phyloP scores from a whole-genome alignment of 2,113 vertebrate genomes.

The Galbula dea region DNA sequence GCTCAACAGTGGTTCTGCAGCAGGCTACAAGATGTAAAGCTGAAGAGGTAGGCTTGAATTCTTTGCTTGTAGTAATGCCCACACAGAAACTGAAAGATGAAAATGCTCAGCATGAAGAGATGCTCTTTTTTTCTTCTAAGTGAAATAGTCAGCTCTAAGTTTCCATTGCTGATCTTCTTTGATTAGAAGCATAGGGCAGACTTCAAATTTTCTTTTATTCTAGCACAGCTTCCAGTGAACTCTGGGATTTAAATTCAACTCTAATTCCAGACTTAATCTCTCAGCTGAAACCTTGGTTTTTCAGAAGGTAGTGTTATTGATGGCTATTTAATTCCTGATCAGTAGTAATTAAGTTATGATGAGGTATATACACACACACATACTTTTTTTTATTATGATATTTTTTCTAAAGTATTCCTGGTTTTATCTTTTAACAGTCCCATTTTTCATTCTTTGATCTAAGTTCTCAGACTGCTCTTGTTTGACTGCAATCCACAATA shows the following conservation, averaged over 20 bases:
- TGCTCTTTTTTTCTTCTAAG: background rate
- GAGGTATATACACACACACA: background rate
- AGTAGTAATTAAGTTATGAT: background rate
- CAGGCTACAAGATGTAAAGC: background rate
- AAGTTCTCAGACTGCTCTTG: background rate
- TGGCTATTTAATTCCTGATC: background rate
- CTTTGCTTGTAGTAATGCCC: slow-evolving; percentile 9
- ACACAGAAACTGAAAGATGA: slow-evolving; percentile 5
- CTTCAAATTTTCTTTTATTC: background rate
- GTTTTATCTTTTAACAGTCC: background rate
- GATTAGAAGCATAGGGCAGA: background rate
- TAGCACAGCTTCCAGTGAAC: background rate
- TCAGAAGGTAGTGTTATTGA: background rate
- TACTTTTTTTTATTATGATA: background rate
- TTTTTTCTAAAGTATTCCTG: background rate
- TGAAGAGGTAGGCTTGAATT: background rate
- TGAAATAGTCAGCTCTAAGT: background rate
- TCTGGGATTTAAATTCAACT: background rate
- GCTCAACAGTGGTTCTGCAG: background rate
- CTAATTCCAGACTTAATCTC: background rate
- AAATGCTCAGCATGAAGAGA: background rate
- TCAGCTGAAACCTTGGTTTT: background rate
- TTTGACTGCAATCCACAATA: background rate
- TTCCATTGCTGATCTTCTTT: background rate
- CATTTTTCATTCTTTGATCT: background rate